Base-by-base conservation (phyloP, 92 coral and sea anemone genomes). In the Epizoanthus illoricatus region DNA sequence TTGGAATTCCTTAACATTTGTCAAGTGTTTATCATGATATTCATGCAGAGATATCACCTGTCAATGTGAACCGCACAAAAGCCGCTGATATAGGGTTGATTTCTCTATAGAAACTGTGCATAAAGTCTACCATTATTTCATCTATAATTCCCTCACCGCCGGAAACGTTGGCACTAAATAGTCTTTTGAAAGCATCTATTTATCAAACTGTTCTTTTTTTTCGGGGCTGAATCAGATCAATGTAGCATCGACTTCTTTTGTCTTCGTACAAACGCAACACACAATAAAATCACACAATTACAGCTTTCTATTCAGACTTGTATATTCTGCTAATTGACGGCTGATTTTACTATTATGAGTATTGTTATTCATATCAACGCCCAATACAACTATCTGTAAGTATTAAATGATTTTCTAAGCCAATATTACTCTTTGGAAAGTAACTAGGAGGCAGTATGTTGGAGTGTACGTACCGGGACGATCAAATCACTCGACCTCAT, bases 61-160 rank as follows among this genome's bases (percentile, higher is more conserved):
- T 3, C 40, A 1, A 16, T 18, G 41, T 18, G 15, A 5, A 41
- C 66, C 0, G 49, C 33, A n/a, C 3, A 17, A 33, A 24, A 15
- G n/a, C 80, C 28, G 18, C 21, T 17, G 15, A 60, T n/a, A 41
- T 28, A 60, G 45, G 39, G 23, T 78, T 75, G 68, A 42, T 63
- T 78, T 62, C 21, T 78, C 82, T 63, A 10, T 21, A 42, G 82
- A 78, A 63, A 45, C 5, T 62, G 28, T 15, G 82, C 64, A 78
- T 72, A 78, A 78, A 33, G 71, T 12, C 36, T 9, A 10, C 69
- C 59, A 42, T 78, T 78, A 63, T 78, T 20, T 63, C 71, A 78
- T 62, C 81, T 7, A 61, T 78, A 62, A 62, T 18, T 78, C 82
- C 66, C 82, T 78, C 6, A 62, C 64, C 20, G 49, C 82, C 82